Percentiles rank a stretch among this genome's conserved stretches.
These are phyloP conservation scores for Coilia nasus DNA, from an alignment of 2,797 vertebrate species.

Conservation along the genomic window DNA sequence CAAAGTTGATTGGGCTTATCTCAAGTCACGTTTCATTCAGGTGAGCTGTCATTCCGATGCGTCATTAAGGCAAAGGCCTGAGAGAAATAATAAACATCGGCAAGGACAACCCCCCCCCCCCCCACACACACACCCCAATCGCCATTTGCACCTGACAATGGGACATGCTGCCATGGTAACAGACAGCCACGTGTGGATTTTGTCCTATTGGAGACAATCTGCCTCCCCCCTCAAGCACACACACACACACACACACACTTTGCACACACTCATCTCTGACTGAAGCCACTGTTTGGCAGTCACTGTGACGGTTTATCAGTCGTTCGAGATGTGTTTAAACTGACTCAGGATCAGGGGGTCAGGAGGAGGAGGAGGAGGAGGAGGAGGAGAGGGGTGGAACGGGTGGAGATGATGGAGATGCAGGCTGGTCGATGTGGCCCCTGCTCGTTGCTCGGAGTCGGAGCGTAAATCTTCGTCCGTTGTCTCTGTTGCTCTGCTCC, in stretches of 20 bases:
- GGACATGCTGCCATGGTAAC: conserved; percentile 23
- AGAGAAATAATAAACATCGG: background rate
- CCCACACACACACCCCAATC: background rate
- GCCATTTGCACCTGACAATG: conserved; percentile 15
- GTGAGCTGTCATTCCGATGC: background rate
- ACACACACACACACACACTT: background rate
- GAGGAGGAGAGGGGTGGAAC: background rate
- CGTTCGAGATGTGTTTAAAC: background rate
- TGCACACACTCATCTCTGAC: background rate
- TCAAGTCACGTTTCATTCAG: conserved; percentile 10
- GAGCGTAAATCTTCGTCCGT: background rate
- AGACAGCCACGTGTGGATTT: conserved; percentile 26
- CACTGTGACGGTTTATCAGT: background rate
- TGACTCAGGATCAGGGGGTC: conserved; percentile 3
- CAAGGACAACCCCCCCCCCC: background rate
- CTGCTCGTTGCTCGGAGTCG: background rate
- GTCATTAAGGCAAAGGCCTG: background rate
- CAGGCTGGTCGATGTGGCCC: background rate
- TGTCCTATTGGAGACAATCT: conserved; percentile 10
- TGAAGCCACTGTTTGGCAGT: background rate
- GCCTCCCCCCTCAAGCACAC: background rate
- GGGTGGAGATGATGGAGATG: conserved; percentile 3
- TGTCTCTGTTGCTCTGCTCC: background rate
- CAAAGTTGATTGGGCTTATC: background rate
- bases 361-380: background rate